These are phyloP conservation scores for Loripinus fragilis DNA, from an alignment of 2,888 invertebrate species.

Conservation along the genomic window DNA sequence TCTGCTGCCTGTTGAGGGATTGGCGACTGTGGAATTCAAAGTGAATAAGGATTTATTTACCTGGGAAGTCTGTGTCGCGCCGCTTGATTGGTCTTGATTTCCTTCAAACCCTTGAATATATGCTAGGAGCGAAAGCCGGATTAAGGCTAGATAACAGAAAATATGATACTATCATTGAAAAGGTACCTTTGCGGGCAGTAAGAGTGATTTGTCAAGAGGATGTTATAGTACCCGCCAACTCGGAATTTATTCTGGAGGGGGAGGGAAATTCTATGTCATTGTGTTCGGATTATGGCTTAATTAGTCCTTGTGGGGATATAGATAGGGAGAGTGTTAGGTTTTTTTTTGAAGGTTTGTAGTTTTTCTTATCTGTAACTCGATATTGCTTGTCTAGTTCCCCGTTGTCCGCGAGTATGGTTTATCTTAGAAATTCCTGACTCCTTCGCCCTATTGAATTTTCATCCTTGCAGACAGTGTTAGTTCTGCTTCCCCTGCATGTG, in stretches of 20 bases:
- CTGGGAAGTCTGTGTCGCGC: conserved; percentile 34
- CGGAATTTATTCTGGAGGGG: conserved; percentile 1
- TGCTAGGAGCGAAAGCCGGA: background rate
- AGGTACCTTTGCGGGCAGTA: background rate
- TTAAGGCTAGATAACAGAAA: background rate
- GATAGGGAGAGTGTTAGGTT: background rate
- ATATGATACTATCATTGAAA: background rate
- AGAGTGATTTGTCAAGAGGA: background rate
- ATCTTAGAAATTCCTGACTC: no score
- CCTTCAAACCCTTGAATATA: background rate
- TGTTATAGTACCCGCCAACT: background rate
- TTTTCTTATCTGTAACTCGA: no score
- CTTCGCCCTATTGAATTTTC: no score
- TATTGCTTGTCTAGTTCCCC: no score
- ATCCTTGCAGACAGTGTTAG: no score
- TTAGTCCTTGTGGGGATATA: background rate
- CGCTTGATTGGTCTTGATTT: conserved; percentile 28
- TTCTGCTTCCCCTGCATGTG: no score
- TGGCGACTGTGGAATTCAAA: conserved; percentile 10
- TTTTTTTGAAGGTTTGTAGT: no score
- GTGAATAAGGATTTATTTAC: conserved; percentile 24
- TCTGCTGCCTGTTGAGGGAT: conserved; percentile 13
- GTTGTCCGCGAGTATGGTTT: no score
- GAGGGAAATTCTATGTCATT: background rate
- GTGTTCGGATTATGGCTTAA: background rate